A percentile compares a stretch with the other conserved stretches of the same genome.
Conservation (phyloP, 2,797 vertebrate genomes). For the Enteromius trimaculatus region DNA sequence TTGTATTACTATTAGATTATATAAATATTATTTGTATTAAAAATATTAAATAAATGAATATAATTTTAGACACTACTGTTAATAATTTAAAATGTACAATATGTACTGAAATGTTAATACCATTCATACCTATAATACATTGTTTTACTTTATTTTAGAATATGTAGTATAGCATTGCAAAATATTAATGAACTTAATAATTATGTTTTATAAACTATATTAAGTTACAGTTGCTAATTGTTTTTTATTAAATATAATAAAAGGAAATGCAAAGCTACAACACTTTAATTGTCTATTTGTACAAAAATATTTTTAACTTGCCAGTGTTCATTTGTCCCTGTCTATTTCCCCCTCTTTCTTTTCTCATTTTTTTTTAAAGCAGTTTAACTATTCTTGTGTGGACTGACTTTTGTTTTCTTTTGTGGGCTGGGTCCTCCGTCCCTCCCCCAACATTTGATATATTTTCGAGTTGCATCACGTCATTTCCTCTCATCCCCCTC, state of each 20-base stretch:
- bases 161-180: not conserved
- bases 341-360: not conserved
- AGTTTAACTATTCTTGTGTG: conserved; percentile 7
- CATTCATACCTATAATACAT: not conserved
- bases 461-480: conserved; percentile 1
- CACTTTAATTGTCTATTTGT: not conserved
- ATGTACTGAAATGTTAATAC: not conserved
- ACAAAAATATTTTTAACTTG: no score
- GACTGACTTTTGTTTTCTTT: conserved; percentile 32
- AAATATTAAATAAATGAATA: not conserved
- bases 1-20: not conserved
- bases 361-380: not conserved
- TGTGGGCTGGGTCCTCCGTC: not conserved
- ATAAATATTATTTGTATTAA: not conserved
- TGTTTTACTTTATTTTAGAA: not conserved
- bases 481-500: conserved; percentile 25
- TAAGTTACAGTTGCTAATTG: not conserved
- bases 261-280: not conserved
- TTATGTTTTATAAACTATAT: not conserved
- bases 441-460: conserved; percentile 20
- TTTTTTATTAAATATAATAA: not conserved
- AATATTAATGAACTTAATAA: not conserved
- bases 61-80: not conserved
- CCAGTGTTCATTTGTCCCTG: not conserved
- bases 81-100: not conserved